These are phyloP conservation scores for Scolanthus callimorphus DNA, from an alignment of 92 coral and sea anemone species.

Conservation along the genomic window DNA sequence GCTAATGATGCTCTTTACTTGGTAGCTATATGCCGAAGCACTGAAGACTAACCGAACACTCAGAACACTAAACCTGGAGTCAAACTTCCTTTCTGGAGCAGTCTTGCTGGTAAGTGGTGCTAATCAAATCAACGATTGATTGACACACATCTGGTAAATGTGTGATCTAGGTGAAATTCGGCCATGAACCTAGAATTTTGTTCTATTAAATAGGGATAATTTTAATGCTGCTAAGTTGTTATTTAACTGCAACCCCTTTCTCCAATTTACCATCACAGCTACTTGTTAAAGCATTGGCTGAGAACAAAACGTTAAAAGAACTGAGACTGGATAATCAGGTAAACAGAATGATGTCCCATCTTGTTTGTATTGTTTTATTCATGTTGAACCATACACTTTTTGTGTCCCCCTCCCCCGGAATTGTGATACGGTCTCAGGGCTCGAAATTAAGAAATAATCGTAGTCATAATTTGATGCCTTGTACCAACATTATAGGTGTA, in stretches of 20 bases:
- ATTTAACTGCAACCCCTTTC: too few species aligned
- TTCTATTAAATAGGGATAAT: too few species aligned
- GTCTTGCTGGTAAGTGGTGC: slow-evolving; percentile 67
- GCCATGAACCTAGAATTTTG: too few species aligned
- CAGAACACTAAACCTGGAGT: slow-evolving; percentile 68
- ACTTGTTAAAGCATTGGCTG: slow-evolving; percentile 62
- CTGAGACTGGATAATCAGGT: slow-evolving; percentile 94
- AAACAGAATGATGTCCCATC: not conserved
- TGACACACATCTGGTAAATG: too few species aligned
- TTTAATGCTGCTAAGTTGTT: too few species aligned
- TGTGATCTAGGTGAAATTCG: too few species aligned
- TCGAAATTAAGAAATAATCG: too few species aligned
- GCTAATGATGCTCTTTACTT: too few species aligned
- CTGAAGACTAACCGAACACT: slow-evolving; percentile 66
- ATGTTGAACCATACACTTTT: not conserved
- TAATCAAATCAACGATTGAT: not conserved
- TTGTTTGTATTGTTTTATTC: too few species aligned
- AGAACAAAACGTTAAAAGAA: slow-evolving; percentile 71
- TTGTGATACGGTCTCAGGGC: too few species aligned
- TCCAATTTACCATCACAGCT: slow-evolving; percentile 36
- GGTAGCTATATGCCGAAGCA: slow-evolving; percentile 61
- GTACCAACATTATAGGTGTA: too few species aligned
- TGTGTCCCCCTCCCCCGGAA: not conserved
- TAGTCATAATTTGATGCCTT: too few species aligned
- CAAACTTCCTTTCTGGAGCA: slow-evolving; percentile 89